Evolutionary conservation across 2,113 vertebrate species (phyloP).

Genomic region (Actenoides hombroni): DNA sequence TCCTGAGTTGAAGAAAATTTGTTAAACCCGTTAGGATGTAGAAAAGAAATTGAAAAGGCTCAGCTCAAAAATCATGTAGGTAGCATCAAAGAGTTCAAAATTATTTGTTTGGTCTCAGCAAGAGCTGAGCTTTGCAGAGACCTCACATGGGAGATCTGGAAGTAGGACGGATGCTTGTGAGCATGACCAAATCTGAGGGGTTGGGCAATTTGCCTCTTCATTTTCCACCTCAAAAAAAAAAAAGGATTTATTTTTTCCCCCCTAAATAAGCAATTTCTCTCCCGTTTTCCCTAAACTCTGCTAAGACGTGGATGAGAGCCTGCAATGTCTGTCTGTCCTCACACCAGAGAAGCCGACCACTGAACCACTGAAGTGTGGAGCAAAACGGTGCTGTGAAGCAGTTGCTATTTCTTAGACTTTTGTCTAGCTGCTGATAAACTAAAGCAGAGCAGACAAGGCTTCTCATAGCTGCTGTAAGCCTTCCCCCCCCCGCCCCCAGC

Average conservation of each 20-base stretch:
- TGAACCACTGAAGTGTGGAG: fast-evolving
- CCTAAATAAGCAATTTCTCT: not conserved
- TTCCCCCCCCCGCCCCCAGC: not conserved
- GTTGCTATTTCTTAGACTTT: not conserved
- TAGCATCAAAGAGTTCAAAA: not conserved
- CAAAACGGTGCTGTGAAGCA: not conserved
- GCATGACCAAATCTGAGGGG: not conserved
- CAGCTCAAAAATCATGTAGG: not conserved
- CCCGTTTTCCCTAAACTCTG: not conserved
- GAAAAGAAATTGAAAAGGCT: not conserved
- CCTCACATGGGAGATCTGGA: not conserved
- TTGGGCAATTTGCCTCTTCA: not conserved
- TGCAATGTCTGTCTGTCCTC: not conserved
- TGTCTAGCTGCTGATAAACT: not conserved
- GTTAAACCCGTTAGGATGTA: not conserved
- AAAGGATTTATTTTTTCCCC: not conserved
- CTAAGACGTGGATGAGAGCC: not conserved
- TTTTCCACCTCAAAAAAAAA: not conserved
- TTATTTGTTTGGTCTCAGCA: not conserved
- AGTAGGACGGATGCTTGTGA: not conserved
- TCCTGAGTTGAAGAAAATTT: not conserved
- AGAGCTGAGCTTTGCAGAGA: not conserved
- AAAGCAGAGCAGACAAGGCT: not conserved
- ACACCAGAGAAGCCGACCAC: fast-evolving
- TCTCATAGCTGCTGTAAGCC: not conserved